Evolutionary conservation across 2,888 invertebrate genomes (phyloP), one percentile per base, ranked within the genome.

Genomic region (Brachypterus glaber): DNA sequence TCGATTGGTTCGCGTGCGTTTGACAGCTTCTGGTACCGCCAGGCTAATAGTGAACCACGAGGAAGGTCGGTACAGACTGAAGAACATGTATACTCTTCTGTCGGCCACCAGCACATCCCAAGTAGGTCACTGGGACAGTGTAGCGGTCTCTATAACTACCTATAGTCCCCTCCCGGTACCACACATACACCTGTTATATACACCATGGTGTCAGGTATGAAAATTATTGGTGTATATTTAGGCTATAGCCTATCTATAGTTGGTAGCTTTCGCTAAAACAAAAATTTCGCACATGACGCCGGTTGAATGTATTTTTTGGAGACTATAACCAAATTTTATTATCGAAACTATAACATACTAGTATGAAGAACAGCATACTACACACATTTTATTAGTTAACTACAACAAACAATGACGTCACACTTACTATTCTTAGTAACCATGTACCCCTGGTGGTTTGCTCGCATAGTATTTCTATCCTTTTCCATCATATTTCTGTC

Each of bases 61-160:
- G 21, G 21, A 21, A 38, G 45, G 44, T 42, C 46, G 45, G 37
- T 41, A 39, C 31, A 49, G 46, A 47, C 51, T 48, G 47, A 45
- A 47, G 49, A 33, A 47, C 43, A 49, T 54, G 53, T 55, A 33
- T 51, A 50, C 44, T 46, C 40, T 50, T 53, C 60, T 64, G 60
- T 64, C 63, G 65, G 63, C 59, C 63, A 64, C 59, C 62, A 57
- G 62, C 59, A 57, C 63, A 57, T 41, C 51, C 51, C 51, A 64
- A 60, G 58, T 64, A 58, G 65, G 65, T 65, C 61, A 65, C 62
- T 64, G 56, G 64, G 64, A 61, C 60, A 60, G 57, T 51, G 59
- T 62, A 62, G 62, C 63, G 63, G 63, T 62, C 58, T 59, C 57
- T 52, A 50, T 46, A 52, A 48, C 44, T 48, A 46, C 54, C 57